Evolutionary conservation across 2,797 vertebrate genomes (phyloP).

Genomic region (Zonotrichia albicollis): DNA sequence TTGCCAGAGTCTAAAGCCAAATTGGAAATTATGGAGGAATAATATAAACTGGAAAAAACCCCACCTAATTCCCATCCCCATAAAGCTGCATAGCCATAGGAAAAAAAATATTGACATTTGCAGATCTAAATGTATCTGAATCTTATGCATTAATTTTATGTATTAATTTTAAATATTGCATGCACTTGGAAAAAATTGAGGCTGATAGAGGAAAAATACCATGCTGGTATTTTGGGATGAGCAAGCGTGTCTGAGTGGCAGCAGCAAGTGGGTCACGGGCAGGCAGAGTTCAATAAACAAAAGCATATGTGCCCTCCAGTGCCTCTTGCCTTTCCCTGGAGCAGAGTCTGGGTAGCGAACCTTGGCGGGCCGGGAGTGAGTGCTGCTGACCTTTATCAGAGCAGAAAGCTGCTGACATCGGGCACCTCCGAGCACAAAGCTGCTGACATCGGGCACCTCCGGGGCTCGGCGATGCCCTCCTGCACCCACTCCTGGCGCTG

Average conservation of each 20-base stretch:
- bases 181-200: not conserved
- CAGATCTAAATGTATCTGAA: not conserved
- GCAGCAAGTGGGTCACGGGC: conserved; percentile 45
- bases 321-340: conserved; percentile 40
- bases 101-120: not conserved
- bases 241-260: not conserved
- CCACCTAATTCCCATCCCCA: not conserved
- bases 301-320: conserved; percentile 50
- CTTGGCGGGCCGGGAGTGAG: not conserved
- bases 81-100: not conserved
- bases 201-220: not conserved
- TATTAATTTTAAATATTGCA: not conserved
- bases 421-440: not conserved
- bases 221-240: not conserved
- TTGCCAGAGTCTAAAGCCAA: not conserved
- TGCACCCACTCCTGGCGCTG: not conserved
- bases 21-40: not conserved
- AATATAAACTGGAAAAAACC: not conserved
- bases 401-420: conserved; percentile 23
- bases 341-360: not conserved
- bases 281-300: conserved; percentile 56
- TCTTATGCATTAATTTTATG: not conserved
- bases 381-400: conserved; percentile 33
- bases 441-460: not conserved
- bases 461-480: not conserved